Percentiles rank a stretch among this genome's conserved stretches.
phyloP scores from a whole-genome alignment of 2,888 invertebrate genomes.

The Atethmia centrago region DNA sequence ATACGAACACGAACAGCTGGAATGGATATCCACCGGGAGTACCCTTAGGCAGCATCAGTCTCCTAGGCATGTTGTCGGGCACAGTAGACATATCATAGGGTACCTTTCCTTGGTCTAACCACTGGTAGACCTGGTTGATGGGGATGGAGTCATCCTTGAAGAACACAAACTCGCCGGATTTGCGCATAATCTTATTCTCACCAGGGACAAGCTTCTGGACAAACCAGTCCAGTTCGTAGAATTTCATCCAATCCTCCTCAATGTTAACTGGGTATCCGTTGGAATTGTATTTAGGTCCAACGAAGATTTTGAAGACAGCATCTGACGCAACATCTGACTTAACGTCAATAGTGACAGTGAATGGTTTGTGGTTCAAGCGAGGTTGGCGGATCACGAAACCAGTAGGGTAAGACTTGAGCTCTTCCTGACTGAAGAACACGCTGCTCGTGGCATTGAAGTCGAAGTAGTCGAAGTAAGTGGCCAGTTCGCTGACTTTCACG shows the following conservation, averaged over 20 bases:
- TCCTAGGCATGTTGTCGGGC: constrained; percentile 92
- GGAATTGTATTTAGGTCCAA: constrained; percentile 93
- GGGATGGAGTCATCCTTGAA: constrained; percentile 92
- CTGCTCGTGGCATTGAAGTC: constrained; percentile 91
- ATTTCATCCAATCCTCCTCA: constrained; percentile 90
- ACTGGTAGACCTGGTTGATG: constrained; percentile 90
- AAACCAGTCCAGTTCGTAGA: constrained; percentile 92
- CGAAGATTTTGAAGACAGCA: constrained; percentile 92
- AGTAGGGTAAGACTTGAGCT: constrained; percentile 79
- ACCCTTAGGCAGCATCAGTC: constrained; percentile 94
- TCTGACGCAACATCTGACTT: constrained; percentile 90
- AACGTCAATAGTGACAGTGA: constrained; percentile 91
- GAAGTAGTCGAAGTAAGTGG: constrained; percentile 92
- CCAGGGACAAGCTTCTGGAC: constrained; percentile 91
- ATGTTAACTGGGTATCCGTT: constrained; percentile 87
- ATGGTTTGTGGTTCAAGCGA: constrained; percentile 93
- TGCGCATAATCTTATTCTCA: constrained; percentile 92
- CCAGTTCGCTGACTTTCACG: constrained; percentile 91
- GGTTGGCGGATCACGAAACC: constrained; percentile 91
- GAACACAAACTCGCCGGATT: constrained; percentile 92
- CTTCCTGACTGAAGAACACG: constrained; percentile 76
- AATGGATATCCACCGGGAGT: constrained; percentile 92
- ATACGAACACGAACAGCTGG: constrained; percentile 92
- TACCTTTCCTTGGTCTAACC: constrained; percentile 89
- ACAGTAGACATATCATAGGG: constrained; percentile 88